These are phyloP conservation scores for Stenopsyche tienmushanensis DNA, from an alignment of 1,140 invertebrate genomes.

Conservation along the genomic window DNA sequence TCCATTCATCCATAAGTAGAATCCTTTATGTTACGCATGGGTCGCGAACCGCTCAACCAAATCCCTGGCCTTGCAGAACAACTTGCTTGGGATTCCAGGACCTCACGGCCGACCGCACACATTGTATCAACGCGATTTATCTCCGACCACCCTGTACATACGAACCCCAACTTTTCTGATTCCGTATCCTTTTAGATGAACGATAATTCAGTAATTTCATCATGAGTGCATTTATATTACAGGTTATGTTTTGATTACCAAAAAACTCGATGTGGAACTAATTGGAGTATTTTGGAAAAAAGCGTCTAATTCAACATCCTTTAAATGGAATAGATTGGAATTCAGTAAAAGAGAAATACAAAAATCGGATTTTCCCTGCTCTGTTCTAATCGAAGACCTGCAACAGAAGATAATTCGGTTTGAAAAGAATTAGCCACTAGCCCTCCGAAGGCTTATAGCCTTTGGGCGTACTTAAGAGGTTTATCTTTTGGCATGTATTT, in stretches of 20 bases:
- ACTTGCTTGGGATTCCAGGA: not conserved
- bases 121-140: constrained; percentile 17
- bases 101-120: constrained; percentile 10
- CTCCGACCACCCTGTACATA: constrained; percentile 1
- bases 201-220: too few species aligned
- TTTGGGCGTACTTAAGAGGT: constrained; percentile 19
- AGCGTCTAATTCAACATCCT: too few species aligned
- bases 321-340: too few species aligned
- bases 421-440: constrained; percentile 13
- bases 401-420: constrained; percentile 10
- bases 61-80: not conserved
- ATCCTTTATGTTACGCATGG: not conserved
- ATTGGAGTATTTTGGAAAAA: too few species aligned
- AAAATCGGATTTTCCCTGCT: too few species aligned
- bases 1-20: not conserved
- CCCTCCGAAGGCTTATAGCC: constrained; percentile 15
- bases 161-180: not conserved
- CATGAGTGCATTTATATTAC: too few species aligned
- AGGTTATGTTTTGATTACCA: too few species aligned
- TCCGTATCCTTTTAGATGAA: too few species aligned
- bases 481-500: constrained; percentile 20
- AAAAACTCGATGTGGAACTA: too few species aligned
- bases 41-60: not conserved
- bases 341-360: too few species aligned
- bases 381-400: too few species aligned